These are phyloP conservation scores for Machimus atricapillus DNA, from an alignment of 2,888 invertebrate genomes.

Conservation along the genomic window DNA sequence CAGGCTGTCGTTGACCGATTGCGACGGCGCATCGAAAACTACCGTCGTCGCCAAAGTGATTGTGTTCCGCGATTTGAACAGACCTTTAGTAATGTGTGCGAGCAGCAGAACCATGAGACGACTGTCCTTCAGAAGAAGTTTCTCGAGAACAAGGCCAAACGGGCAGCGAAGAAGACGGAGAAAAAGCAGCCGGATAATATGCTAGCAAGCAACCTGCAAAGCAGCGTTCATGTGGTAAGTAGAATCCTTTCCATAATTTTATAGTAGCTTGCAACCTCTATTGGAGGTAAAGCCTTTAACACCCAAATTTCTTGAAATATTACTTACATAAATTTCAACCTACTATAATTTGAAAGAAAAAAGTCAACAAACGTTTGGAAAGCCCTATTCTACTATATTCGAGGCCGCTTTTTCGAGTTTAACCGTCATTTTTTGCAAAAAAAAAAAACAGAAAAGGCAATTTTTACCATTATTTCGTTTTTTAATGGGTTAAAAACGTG, in stretches of 20 bases:
- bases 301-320: too few species aligned
- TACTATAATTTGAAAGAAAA: too few species aligned
- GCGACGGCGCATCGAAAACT: slow-evolving; percentile 84
- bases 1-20: slow-evolving; percentile 88
- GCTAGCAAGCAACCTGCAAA: slow-evolving; percentile 67
- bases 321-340: too few species aligned
- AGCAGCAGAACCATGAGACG: slow-evolving; percentile 91
- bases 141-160: slow-evolving; percentile 89
- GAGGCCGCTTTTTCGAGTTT: too few species aligned
- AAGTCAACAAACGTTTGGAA: too few species aligned
- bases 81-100: slow-evolving; percentile 84
- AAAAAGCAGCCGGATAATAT: slow-evolving; percentile 66
- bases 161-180: slow-evolving; percentile 83
- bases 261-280: not conserved
- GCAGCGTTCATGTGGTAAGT: slow-evolving; percentile 80
- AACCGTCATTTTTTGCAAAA: too few species aligned
- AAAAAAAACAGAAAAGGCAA: too few species aligned
- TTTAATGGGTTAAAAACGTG: too few species aligned
- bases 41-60: slow-evolving; percentile 84
- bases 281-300: not conserved
- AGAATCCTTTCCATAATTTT: not conserved
- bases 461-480: too few species aligned
- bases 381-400: too few species aligned
- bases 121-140: slow-evolving; percentile 86
- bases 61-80: slow-evolving; percentile 88